Percentiles rank a stretch among this genome's conserved stretches.
These are phyloP conservation scores for Tachina lurida DNA, from an alignment of 2,888 invertebrate genomes.

Conservation along the genomic window DNA sequence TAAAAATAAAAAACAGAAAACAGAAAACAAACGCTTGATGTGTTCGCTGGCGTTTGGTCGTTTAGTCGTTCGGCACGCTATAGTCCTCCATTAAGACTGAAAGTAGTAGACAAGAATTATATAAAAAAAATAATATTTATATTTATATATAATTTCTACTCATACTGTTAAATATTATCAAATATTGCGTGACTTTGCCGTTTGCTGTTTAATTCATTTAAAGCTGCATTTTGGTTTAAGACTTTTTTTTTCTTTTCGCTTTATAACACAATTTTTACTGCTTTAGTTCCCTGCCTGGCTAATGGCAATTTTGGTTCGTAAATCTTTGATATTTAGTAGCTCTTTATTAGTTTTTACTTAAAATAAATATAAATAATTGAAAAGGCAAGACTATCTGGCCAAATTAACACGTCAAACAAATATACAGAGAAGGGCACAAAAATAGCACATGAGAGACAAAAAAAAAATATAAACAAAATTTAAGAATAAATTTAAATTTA, in stretches of 20 bases:
- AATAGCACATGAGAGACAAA: not conserved
- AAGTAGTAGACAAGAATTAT: slow-evolving; percentile 45
- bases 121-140: slow-evolving; percentile 10
- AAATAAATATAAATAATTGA: slow-evolving; percentile 8
- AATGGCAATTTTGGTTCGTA: slow-evolving; percentile 52
- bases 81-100: slow-evolving; percentile 40
- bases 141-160: slow-evolving; percentile 6
- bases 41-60: slow-evolving; percentile 44
- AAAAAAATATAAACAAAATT: not conserved
- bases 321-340: slow-evolving; percentile 56
- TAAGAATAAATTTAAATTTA: not conserved
- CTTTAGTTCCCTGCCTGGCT: slow-evolving; percentile 40
- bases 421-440: not conserved
- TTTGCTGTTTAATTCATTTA: slow-evolving; percentile 58
- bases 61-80: slow-evolving; percentile 43
- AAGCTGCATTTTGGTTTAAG: slow-evolving; percentile 49
- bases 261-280: slow-evolving; percentile 47
- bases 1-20: not conserved
- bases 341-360: slow-evolving; percentile 44
- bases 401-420: slow-evolving; percentile 43
- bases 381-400: slow-evolving; percentile 9
- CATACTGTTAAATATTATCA: slow-evolving; percentile 39
- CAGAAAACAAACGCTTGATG: slow-evolving; percentile 28
- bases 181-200: slow-evolving; percentile 68
- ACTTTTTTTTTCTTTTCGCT: not conserved